Percentiles rank a stretch among this genome's conserved stretches.
phyloP scores from a whole-genome alignment of 2,888 invertebrate species.

The Pharmacophagus antenor region DNA sequence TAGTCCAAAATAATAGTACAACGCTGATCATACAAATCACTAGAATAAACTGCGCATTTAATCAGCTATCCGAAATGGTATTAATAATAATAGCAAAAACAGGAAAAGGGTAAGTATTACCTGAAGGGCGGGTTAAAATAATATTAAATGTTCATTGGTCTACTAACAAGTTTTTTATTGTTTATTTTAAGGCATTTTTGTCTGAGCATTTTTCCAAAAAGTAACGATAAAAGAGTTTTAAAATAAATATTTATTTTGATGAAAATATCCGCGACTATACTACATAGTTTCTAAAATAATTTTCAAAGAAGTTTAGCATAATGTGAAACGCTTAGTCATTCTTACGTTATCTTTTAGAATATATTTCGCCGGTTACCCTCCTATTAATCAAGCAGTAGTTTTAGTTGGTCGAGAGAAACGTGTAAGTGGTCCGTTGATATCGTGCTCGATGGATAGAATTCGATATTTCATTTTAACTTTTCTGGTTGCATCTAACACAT shows the following conservation, averaged over 20 bases:
- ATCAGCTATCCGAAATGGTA: no score
- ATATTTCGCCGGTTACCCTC: conserved; percentile 51
- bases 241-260: neutral
- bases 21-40: no score
- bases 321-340: conserved; percentile 67
- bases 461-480: conserved; percentile 31
- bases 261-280: neutral
- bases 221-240: neutral
- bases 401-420: conserved; percentile 31
- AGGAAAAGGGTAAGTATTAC: no score
- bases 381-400: conserved; percentile 57
- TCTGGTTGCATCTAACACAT: conserved; percentile 5
- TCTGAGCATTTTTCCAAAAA: neutral
- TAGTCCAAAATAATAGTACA: no score
- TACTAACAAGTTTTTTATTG: no score
- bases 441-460: conserved; percentile 23
- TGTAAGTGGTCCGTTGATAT: conserved; percentile 26
- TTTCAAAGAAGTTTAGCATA: conserved; percentile 69
- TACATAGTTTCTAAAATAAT: conserved; percentile 54
- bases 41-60: no score
- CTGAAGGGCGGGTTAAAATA: no score
- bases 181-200: neutral
- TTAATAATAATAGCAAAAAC: no score
- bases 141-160: no score
- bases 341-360: conserved; percentile 63